phyloP scores from a whole-genome alignment of 2,113 vertebrate genomes.

The Scatophagus argus region DNA sequence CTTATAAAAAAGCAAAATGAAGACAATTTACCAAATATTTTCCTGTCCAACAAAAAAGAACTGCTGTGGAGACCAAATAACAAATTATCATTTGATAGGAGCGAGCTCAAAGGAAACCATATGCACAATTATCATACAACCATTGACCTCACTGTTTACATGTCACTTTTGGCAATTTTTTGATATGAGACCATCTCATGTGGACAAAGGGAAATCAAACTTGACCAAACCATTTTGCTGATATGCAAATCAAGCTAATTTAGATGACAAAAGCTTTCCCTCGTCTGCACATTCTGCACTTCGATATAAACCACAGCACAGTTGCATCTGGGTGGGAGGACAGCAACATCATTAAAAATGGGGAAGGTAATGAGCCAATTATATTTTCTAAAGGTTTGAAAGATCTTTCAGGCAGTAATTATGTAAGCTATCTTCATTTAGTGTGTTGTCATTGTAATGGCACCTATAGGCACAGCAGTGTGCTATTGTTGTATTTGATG shows the following conservation, averaged over 20 bases:
- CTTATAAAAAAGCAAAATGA: neutral
- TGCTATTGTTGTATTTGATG: neutral
- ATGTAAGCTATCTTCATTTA: neutral
- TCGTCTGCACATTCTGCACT: conserved; percentile 78
- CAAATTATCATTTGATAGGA: neutral
- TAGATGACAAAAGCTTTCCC: conserved; percentile 73
- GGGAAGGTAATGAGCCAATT: conserved; percentile 68
- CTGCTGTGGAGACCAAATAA: neutral
- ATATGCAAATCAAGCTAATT: conserved; percentile 79
- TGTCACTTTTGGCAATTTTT: conserved; percentile 57
- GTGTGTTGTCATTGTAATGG: neutral
- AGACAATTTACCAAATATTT: neutral
- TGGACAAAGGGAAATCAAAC: conserved; percentile 77
- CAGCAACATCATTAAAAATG: conserved; percentile 65
- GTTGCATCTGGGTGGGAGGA: conserved; percentile 61
- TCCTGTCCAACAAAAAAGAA: neutral
- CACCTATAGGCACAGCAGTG: neutral
- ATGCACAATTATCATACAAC: neutral
- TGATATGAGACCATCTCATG: conserved; percentile 58
- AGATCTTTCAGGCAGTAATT: neutral
- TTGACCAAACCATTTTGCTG: conserved; percentile 75
- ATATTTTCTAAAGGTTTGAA: neutral
- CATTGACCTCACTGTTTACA: conserved; percentile 3
- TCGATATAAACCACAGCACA: conserved; percentile 73
- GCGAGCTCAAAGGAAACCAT: neutral